A percentile compares a stretch with the other conserved stretches of the same genome.
Conservation (phyloP, 1,140 invertebrate genomes). For the Euura saliciscinereae region DNA sequence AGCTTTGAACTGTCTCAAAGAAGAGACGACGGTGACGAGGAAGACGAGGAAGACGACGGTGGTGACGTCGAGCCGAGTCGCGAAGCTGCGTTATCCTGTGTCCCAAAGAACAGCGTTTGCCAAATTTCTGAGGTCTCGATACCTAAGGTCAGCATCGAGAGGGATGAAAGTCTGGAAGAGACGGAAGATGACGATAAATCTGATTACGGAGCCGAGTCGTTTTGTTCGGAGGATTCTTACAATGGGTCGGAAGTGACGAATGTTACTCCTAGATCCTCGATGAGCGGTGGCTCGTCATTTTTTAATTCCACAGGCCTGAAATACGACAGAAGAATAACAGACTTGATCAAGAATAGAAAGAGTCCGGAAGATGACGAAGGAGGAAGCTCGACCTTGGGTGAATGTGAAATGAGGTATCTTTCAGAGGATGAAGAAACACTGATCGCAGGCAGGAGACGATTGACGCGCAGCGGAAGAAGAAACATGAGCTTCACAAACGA, state of each 20-base stretch:
- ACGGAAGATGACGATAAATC: slow-evolving; percentile 32
- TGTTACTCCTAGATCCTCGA: slow-evolving; percentile 25
- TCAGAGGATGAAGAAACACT: slow-evolving; percentile 3
- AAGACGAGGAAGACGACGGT: too few relatives aligned
- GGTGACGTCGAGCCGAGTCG: too few relatives aligned
- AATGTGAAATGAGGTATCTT: slow-evolving; percentile 10
- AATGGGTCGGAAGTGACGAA: slow-evolving; percentile 36
- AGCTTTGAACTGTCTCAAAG: not conserved
- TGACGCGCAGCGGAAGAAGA: slow-evolving; percentile 24
- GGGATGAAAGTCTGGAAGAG: not conserved
- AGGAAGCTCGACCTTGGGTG: slow-evolving; percentile 16
- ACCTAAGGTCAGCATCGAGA: not conserved
- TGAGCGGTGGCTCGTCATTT: slow-evolving; percentile 19
- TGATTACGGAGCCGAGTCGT: slow-evolving; percentile 40
- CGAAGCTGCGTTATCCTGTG: too few relatives aligned
- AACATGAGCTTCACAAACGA: slow-evolving; percentile 61
- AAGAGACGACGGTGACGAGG: too few relatives aligned
- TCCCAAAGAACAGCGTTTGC: too few relatives aligned
- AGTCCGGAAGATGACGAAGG: slow-evolving; percentile 7
- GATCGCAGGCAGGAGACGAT: not conserved
- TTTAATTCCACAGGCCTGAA: slow-evolving; percentile 1
- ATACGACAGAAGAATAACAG: not conserved
- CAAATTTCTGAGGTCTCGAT: not conserved
- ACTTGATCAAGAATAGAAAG: not conserved
- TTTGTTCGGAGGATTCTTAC: slow-evolving; percentile 36